Percentiles rank a stretch among this genome's conserved stretches.
Conservation (phyloP, 2,888 invertebrate species). For the Stegophylla sp. region DNA sequence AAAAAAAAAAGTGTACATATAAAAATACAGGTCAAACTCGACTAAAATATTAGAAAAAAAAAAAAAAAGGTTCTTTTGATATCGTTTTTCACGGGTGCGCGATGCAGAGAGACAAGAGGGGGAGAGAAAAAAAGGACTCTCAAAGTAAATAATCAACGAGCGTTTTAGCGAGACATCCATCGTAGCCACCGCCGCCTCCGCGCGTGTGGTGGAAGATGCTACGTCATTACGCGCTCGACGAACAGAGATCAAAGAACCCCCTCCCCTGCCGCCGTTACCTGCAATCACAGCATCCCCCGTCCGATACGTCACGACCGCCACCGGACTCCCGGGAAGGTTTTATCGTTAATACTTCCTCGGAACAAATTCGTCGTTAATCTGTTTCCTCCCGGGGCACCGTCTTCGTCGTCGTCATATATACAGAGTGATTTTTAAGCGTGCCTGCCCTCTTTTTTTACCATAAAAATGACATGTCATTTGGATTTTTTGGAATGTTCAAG, state of each 20-base stretch:
- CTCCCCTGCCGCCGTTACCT: no score
- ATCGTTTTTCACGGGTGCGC: neutral
- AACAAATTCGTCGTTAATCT: neutral
- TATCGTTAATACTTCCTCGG: neutral
- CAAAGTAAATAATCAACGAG: conserved; percentile 20
- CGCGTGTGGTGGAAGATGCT: neutral
- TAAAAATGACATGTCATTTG: neutral
- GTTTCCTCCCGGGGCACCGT: neutral
- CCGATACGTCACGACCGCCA: neutral
- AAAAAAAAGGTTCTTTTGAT: conserved; percentile 14
- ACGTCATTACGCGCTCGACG: neutral
- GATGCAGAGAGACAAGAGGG: neutral
- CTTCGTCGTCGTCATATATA: neutral
- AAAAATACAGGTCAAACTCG: neutral
- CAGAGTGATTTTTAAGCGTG: neutral
- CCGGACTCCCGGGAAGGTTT: neutral
- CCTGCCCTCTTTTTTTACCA: neutral
- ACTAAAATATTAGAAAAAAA: conserved; percentile 2
- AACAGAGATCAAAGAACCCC: conserved; percentile 29
- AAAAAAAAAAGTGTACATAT: no score
- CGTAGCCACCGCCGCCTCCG: no score
- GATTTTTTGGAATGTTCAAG: no score
- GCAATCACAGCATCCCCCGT: neutral
- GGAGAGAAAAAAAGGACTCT: neutral
- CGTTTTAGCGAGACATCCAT: neutral